phyloP scores from a whole-genome alignment of 2,888 invertebrate species.

The Drosophila suboccidentalis region DNA sequence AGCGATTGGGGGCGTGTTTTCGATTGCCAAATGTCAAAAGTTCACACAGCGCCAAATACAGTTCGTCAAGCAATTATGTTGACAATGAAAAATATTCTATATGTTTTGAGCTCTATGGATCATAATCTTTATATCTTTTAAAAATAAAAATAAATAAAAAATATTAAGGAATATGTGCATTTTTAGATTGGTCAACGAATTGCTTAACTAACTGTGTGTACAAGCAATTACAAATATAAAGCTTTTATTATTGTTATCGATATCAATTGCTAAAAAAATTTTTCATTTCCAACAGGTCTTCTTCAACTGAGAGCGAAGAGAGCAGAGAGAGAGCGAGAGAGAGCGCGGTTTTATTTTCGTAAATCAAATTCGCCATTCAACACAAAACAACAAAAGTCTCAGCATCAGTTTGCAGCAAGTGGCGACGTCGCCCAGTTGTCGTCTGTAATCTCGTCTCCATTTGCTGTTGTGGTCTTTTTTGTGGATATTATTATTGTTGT shows the following conservation, averaged over 20 bases:
- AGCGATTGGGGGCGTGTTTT: slow-evolving; percentile 36
- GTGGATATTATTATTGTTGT: slow-evolving; percentile 6
- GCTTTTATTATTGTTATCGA: slow-evolving; percentile 36
- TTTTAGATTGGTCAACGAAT: neutral
- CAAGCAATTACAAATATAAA: slow-evolving; percentile 32
- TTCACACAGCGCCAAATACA: slow-evolving; percentile 56
- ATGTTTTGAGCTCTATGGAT: too few relatives aligned
- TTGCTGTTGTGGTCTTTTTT: neutral
- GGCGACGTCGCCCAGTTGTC: slow-evolving; percentile 50
- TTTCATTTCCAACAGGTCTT: slow-evolving; percentile 54
- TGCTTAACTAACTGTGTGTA: slow-evolving; percentile 7
- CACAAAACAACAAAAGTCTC: slow-evolving; percentile 16
- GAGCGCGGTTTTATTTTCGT: slow-evolving; percentile 20
- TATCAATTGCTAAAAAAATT: slow-evolving; percentile 51
- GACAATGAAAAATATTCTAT: neutral
- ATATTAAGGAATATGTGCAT: neutral
- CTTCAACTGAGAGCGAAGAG: slow-evolving; percentile 33
- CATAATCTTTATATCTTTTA: too few relatives aligned
- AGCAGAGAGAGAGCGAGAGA: slow-evolving; percentile 17
- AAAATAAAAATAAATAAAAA: too few relatives aligned
- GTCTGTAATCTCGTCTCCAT: slow-evolving; percentile 6
- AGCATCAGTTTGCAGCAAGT: slow-evolving; percentile 53
- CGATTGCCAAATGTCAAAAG: slow-evolving; percentile 60
- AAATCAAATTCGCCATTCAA: slow-evolving; percentile 42
- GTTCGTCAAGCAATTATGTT: neutral